Percentiles rank a stretch among this genome's conserved stretches.
These are phyloP conservation scores for Orthonevra nobilis DNA, from an alignment of 2,888 invertebrate genomes.

Conservation along the genomic window DNA sequence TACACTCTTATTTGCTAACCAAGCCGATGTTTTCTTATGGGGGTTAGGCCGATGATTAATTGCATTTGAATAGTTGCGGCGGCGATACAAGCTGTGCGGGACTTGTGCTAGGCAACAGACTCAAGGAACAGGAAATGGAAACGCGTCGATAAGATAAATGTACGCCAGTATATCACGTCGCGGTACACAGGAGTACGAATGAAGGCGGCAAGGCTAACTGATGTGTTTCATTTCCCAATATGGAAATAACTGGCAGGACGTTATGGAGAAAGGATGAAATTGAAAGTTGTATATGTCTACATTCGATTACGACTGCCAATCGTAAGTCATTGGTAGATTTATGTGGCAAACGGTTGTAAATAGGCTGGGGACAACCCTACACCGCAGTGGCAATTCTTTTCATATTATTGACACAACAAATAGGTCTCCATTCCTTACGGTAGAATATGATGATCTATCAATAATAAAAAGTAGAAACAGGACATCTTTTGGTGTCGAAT, in stretches of 20 bases:
- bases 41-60: conserved; percentile 66
- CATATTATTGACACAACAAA: no score
- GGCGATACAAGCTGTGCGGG: conserved; percentile 42
- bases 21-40: conserved; percentile 58
- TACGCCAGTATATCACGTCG: conserved; percentile 65
- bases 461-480: no score
- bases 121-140: conserved; percentile 47
- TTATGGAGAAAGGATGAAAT: conserved; percentile 60
- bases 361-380: no score
- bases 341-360: no score
- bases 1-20: conserved; percentile 65
- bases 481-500: no score
- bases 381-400: no score
- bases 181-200: neutral
- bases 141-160: conserved; percentile 70
- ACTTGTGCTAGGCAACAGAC: conserved; percentile 5
- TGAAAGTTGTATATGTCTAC: conserved; percentile 56
- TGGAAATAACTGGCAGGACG: conserved; percentile 63
- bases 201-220: conserved; percentile 35
- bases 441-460: no score
- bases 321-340: conserved; percentile 58
- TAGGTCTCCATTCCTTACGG: no score
- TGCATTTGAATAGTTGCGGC: conserved; percentile 67
- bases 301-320: conserved; percentile 64
- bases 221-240: conserved; percentile 69